Percentiles rank a stretch among this genome's conserved stretches.
Evolutionary conservation across 1,140 invertebrate genomes (phyloP).

Genomic region (Hypsibius dujardini): DNA sequence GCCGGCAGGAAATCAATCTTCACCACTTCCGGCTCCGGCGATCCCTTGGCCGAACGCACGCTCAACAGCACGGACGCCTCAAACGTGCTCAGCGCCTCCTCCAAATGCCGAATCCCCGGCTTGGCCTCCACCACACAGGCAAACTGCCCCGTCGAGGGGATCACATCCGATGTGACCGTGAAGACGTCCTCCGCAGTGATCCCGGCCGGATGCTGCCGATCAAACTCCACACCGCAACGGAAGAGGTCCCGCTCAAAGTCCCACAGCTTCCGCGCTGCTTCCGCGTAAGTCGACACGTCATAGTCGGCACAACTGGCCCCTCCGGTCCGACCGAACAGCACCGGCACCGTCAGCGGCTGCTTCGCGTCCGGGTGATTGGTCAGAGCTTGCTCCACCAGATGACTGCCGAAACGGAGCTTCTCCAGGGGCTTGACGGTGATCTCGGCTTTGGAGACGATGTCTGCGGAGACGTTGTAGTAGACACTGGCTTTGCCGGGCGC

Average conservation of each 20-base stretch:
- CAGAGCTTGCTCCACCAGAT: not conserved
- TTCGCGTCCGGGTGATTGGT: not conserved
- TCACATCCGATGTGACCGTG: not conserved
- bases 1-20: not conserved
- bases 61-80: not conserved
- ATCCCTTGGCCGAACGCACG: not conserved
- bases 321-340: not conserved
- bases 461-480: constrained; percentile 27
- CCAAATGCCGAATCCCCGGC: not conserved
- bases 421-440: constrained; percentile 22
- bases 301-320: not conserved
- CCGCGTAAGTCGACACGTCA: not conserved
- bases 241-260: not conserved
- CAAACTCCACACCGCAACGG: not conserved
- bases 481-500: constrained; percentile 27
- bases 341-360: not conserved
- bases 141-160: not conserved
- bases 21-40: not conserved
- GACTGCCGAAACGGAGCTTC: not conserved
- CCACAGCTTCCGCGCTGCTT: not conserved
- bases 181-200: not conserved
- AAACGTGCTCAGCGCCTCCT: constrained; percentile 1
- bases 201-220: not conserved
- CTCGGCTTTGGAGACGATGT: constrained; percentile 29
- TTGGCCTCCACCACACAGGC: not conserved